These are phyloP conservation scores for Troides helena DNA, from an alignment of 2,888 invertebrate genomes.

Conservation along the genomic window DNA sequence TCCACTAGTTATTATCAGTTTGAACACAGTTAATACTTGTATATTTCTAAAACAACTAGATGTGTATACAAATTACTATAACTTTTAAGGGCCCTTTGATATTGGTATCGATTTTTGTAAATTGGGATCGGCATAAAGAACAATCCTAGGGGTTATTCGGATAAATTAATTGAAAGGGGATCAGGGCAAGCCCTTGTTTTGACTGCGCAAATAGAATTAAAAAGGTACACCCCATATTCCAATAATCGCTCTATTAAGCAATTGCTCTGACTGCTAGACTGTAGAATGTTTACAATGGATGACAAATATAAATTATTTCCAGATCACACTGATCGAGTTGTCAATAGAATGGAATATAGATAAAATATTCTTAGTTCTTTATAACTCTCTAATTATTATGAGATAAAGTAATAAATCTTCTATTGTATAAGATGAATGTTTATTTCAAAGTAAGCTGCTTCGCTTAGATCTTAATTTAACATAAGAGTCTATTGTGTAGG, in stretches of 20 bases:
- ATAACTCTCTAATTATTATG: neutral
- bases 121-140: constrained; percentile 21
- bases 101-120: neutral
- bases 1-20: too few species aligned
- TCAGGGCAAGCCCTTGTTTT: constrained; percentile 63
- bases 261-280: constrained; percentile 35
- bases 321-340: neutral
- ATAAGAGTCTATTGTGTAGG: too few species aligned
- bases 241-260: constrained; percentile 67
- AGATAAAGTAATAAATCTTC: neutral
- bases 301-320: constrained; percentile 26
- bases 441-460: too few species aligned
- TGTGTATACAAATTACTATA: neutral
- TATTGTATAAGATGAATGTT: neutral
- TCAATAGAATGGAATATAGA: neutral
- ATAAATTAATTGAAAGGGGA: constrained; percentile 71
- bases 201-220: constrained; percentile 72
- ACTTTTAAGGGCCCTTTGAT: neutral
- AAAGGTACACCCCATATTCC: constrained; percentile 53
- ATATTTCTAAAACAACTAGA: neutral
- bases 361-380: neutral
- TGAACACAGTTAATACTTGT: too few species aligned
- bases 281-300: constrained; percentile 23
- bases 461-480: too few species aligned
- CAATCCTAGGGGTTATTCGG: constrained; percentile 40